Base-by-base conservation (phyloP, 2,888 invertebrate species). In the Dynastes hyllus region DNA sequence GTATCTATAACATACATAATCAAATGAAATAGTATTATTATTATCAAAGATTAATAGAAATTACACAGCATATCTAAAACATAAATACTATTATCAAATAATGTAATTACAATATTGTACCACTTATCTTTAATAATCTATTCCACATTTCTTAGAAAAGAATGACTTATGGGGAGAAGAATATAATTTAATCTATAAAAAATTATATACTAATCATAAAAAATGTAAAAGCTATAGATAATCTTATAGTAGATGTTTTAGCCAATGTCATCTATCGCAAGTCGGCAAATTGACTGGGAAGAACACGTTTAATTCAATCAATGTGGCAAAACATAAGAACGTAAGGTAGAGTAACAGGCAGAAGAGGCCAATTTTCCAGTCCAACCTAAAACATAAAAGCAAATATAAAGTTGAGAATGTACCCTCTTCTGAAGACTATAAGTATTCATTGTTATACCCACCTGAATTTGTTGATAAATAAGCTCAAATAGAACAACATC, bases 241-340 rank as follows among this genome's bases (percentile, higher is more conserved):
- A 6, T 13, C 6, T 6, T n/a, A 16, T 55, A n/a, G 22, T 55
- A 16, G 4, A 55, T 16, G 6, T 27, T 61, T 75, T 27, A 75
- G 73, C 61, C 32, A 45, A 50, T 73, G 73, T 85, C 81, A 86
- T 83, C 93, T 92, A 76, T 90, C 90, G 86, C 95, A 96, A 9
- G 92, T 91, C 0, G 95, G 95, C 71, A 93, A 88, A 88, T 95
- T 95, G 6, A 96, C 94, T 1, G 90, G 88, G 84, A 94, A 94
- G 87, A 96, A 94, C 6, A 94, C 90, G 86, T 96, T 95, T 75
- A 95, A 90, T 88, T 96, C 96, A 73, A 95, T 92, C 29, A 95
- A 88, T 11, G 94, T 91, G 0, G 96, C 94, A 81, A 95, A 88
- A 0, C 91, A 85, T 3, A 96, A 88, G 86, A 95, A 96, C 6